A percentile compares a stretch with the other conserved stretches of the same genome.
These are phyloP conservation scores for Oreonectes daqikongensis DNA, from an alignment of 2,797 vertebrate species.

Conservation along the genomic window DNA sequence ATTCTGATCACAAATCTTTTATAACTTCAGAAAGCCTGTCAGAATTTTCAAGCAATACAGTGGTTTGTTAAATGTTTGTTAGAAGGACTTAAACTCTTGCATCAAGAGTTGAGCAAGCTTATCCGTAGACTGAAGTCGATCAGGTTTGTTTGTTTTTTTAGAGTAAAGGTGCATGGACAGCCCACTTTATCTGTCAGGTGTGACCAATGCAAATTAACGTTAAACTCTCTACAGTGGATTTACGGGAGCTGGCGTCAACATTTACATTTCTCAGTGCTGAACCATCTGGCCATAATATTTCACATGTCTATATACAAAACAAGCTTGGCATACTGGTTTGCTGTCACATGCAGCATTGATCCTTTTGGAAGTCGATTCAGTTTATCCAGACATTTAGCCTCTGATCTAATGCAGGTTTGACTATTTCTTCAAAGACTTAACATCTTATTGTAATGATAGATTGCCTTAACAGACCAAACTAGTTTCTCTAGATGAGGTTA, in stretches of 20 bases:
- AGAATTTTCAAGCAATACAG: conserved; percentile 22
- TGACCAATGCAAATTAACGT: conserved; percentile 6
- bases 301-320: background rate
- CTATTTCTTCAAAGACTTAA: conserved; percentile 1
- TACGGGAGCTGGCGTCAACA: background rate
- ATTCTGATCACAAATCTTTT: conserved; percentile 7
- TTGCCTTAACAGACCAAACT: conserved; percentile 31
- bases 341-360: background rate
- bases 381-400: conserved; percentile 6
- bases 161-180: background rate
- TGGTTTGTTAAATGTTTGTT: conserved; percentile 2
- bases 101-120: conserved; percentile 37
- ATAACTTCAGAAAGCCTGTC: background rate
- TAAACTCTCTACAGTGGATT: background rate
- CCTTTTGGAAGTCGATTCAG: background rate
- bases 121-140: background rate
- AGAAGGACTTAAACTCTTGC: conserved; percentile 38
- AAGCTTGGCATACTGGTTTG: background rate
- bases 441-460: background rate
- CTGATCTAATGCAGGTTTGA: background rate
- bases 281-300: background rate
- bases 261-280: background rate
- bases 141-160: background rate
- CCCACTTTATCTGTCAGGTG: background rate
- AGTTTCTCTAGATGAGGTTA: background rate